These are phyloP conservation scores for Drosophila mimetica DNA, from an alignment of 2,888 invertebrate species.

Conservation along the genomic window DNA sequence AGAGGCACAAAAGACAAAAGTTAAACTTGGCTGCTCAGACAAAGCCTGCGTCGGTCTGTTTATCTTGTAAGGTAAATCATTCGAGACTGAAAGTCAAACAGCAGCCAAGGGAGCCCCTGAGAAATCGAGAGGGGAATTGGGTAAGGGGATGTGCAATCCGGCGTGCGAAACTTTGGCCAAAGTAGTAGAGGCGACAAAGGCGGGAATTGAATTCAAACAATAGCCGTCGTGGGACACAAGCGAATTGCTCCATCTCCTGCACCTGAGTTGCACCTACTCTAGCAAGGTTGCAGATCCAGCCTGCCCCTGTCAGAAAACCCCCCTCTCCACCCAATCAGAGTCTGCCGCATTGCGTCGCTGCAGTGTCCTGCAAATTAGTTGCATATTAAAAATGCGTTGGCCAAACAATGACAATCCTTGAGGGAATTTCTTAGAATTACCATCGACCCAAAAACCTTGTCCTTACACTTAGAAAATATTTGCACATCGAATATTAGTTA, in stretches of 20 bases:
- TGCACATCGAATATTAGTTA: neutral
- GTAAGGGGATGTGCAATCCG: slow-evolving; percentile 3
- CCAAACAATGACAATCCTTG: slow-evolving; percentile 67
- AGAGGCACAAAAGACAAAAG: slow-evolving; percentile 69
- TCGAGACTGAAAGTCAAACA: slow-evolving; percentile 80
- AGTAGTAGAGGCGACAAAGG: slow-evolving; percentile 76
- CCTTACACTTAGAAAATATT: slow-evolving; percentile 1
- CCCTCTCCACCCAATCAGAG: slow-evolving; percentile 5
- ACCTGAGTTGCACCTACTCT: slow-evolving; percentile 11
- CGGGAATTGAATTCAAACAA: slow-evolving; percentile 79
- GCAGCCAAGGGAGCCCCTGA: slow-evolving; percentile 34
- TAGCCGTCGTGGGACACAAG: slow-evolving; percentile 65
- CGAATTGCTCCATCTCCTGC: slow-evolving; percentile 11
- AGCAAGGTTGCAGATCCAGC: slow-evolving; percentile 8
- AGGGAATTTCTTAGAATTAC: slow-evolving; percentile 16
- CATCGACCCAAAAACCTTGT: slow-evolving; percentile 19
- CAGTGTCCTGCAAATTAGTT: slow-evolving; percentile 69
- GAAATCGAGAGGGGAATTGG: slow-evolving; percentile 12
- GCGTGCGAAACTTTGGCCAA: slow-evolving; percentile 64
- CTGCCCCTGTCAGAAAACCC: neutral
- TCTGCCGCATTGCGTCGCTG: slow-evolving; percentile 71
- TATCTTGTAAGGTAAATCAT: slow-evolving; percentile 80
- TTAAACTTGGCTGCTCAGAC: slow-evolving; percentile 74
- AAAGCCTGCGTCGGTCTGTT: slow-evolving; percentile 62
- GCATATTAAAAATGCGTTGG: slow-evolving; percentile 78